Evolutionary conservation across 2,113 vertebrate species (phyloP), one percentile per base, ranked within the genome.

Genomic region (Verasper variegatus): DNA sequence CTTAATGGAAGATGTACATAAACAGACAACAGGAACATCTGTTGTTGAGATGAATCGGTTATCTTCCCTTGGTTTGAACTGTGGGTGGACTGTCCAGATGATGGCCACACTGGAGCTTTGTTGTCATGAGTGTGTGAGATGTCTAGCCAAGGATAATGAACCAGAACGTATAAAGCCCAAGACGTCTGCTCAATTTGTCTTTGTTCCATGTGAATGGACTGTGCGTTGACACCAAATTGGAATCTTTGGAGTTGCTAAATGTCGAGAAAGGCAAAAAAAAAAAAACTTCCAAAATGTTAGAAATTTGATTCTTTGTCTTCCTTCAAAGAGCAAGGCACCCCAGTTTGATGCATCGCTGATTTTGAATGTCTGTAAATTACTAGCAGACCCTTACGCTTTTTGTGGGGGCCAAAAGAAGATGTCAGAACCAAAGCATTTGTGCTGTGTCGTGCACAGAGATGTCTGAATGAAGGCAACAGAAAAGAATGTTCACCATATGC

Each of bases 341-440:
- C 54, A 58, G 47, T 80, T 83, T 76, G 67, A 91, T 14, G 64
- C 83, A 73, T 80, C 76, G 49, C 62, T 88, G 68, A 61, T 47
- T 83, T 73, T 65, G 51, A 69, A 67, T 31, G 55, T 74, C 55
- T 76, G 78, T 79, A 89, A 93, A 90, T 92, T 68, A 90, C 90
- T 86, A 91, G 70, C 91, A 88, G 89, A 84, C 80, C 62, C 18
- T 61, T 49, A 18, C 0, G 11, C 27, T 12, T 68, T 74, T 31
- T 31, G 31, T 63, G 54, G 27, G 35, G 35, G 35, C 49, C 55
- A 31, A 51, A 82, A 68, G 78, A 79, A 66, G 26, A 75, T 71
- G 81, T 83, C 66, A 85, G 80, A 67, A 62, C 62, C 73, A 78
- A 74, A 88, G 82, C 40, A 88, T 82, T 76, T 51, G 51, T 78